Base-by-base conservation (phyloP, 2,888 invertebrate species). In the Pterostichus niger region DNA sequence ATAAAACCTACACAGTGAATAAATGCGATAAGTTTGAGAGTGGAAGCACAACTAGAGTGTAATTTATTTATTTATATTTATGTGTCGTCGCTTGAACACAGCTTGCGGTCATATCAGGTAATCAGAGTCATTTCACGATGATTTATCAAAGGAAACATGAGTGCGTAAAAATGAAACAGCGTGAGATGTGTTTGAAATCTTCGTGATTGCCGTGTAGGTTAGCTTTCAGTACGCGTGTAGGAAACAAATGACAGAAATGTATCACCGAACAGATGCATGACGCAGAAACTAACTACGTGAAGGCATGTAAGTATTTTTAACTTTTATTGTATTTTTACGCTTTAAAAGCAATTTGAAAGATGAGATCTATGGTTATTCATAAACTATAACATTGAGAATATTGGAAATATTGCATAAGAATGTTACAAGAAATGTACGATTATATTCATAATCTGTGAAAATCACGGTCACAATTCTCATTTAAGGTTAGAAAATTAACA, bases 181-280 rank as follows among this genome's bases (percentile, higher is more conserved):
- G 40, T 40, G 7, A 40, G 40, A 40, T 24, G 13, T 71, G 68
- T 71, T 71, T 71, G 68, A 40, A 56, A 11, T 24, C 24, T 40
- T 44, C 35, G 68, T 40, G 44, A 71, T 71, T 71, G 44, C 68
- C 6, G 68, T 71, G 68, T 71, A 71, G 68, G 68, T 11, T 44
- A 71, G 24, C 68, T 44, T 71, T 56, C 13, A 64, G 11, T 11
- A 10, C 33, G 49, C 52, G 75, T 75, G 75, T 75, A 49, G 75
- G 75, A 75, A 17, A 75, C 52, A 75, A 75, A 52, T 75, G 75
- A 75, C 31, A 75, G 75, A 75, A 52, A 75, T 75, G 75, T 52
- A 52, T 52, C 52, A 44, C 49, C 31, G 46, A 46, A 68, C 68
- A 35, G 15, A 31, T 31, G 24, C 49, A 52, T 75, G 75, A 75